Evolutionary conservation across 2,797 vertebrate species (phyloP), one percentile per base, ranked within the genome.

Genomic region (Hemibagrus guttatus): DNA sequence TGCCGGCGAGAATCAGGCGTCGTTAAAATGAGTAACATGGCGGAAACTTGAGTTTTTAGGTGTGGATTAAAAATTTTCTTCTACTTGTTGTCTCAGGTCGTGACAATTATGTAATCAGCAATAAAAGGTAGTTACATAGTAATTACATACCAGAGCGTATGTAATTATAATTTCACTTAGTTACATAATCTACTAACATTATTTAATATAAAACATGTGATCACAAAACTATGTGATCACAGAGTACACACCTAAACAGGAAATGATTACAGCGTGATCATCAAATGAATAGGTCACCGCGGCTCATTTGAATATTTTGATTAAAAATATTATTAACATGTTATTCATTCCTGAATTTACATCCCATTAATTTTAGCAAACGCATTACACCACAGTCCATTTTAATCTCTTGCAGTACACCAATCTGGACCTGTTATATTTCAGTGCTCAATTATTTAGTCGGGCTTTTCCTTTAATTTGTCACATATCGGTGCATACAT

Each of bases 1-100:
- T 99, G 92, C 6, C 19, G 64, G 85, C 52, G 71, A 85, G 26
- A 88, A 87, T 81, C 85, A 13, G 31, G 49, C 74, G 74, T 31
- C 16, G 49, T 56, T 78, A 49, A 28, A 3, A 21, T 74, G 26
- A 52, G 0, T 28, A 52, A 13, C 46, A n/a, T 6, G 72, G 8
- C 2, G 26, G 42, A 52, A 75, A 52, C 0, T 74, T 13, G 21
- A n/a, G n/a, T 28, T 54, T 75, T 28, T 28, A 21, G 28, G 19
- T 7, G 75, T 2, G 28, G 8, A 17, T 21, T 26, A 54, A 13
- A n/a, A 17, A 14, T 7, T 52, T 52, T 1, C 2, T 58, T 59
- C 58, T 35, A 52, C n/a, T 28, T 17, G 46, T 46, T 69, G 68
- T 42, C 7, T 71, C 35, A 6, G 21, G 14, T 71, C 69, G 12